Percentiles rank a stretch among this genome's conserved stretches.
Evolutionary conservation across 2,888 invertebrate genomes (phyloP).

Genomic region (Shargacucullia verbasci): DNA sequence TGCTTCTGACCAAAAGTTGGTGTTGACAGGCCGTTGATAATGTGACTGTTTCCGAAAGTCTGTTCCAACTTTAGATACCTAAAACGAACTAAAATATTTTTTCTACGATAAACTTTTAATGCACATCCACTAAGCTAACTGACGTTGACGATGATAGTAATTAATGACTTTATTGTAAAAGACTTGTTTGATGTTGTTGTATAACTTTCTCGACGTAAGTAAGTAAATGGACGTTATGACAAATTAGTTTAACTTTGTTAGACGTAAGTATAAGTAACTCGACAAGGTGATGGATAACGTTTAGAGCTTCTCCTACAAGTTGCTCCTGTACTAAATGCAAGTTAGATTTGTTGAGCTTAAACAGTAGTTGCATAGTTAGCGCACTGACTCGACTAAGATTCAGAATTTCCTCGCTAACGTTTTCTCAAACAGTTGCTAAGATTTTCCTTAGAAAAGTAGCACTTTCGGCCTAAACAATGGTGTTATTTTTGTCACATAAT

Average conservation of each 20-base stretch:
- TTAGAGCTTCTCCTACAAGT: conserved; percentile 16
- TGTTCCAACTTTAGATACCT: too few relatives aligned
- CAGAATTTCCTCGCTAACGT: too few relatives aligned
- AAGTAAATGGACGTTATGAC: conserved; percentile 55
- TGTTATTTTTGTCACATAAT: too few relatives aligned
- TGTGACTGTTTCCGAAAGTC: too few relatives aligned
- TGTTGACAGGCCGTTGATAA: too few relatives aligned
- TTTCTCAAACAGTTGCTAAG: too few relatives aligned
- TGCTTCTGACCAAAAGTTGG: too few relatives aligned
- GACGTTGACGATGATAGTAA: conserved; percentile 36
- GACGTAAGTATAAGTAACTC: conserved; percentile 36
- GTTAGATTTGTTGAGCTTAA: conserved; percentile 46
- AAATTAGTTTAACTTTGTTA: conserved; percentile 53
- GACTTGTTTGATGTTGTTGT: conserved; percentile 45
- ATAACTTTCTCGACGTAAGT: conserved; percentile 49
- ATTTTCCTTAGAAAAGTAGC: too few relatives aligned
- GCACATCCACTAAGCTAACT: conserved; percentile 10
- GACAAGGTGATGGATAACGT: conserved; percentile 49
- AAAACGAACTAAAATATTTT: too few relatives aligned
- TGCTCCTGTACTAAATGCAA: conserved; percentile 34
- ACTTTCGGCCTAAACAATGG: too few relatives aligned
- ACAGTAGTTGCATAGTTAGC: conserved; percentile 39
- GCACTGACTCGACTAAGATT: neutral
- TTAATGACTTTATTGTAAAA: conserved; percentile 47
- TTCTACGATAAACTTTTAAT: neutral